Percentiles rank a stretch among this genome's conserved stretches.
Conservation (phyloP, 1,140 invertebrate species). For the Drosophila aff. region DNA sequence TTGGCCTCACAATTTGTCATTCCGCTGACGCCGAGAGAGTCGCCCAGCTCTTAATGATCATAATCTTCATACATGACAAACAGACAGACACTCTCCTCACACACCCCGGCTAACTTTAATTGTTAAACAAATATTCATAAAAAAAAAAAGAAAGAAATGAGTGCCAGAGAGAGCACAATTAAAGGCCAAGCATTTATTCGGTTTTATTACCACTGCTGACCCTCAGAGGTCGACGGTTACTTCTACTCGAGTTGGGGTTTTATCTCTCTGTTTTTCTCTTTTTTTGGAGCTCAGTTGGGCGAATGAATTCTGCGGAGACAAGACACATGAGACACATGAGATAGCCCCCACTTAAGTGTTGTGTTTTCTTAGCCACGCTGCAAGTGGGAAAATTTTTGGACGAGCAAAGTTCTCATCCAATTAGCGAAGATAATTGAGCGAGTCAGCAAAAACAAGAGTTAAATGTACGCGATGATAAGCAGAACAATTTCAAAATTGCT, state of each 20-base stretch:
- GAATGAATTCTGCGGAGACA: slow-evolving; percentile 13
- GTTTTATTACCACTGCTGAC: slow-evolving; percentile 47
- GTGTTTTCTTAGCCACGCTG: slow-evolving; percentile 29
- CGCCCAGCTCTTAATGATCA: slow-evolving; percentile 57
- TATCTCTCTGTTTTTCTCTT: slow-evolving; percentile 5
- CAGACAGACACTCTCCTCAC: slow-evolving; percentile 2
- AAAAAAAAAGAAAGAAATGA: slow-evolving; percentile 8
- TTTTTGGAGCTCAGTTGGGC: slow-evolving; percentile 34
- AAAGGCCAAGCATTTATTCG: slow-evolving; percentile 53
- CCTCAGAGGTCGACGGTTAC: slow-evolving; percentile 34
- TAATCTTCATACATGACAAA: slow-evolving; percentile 47
- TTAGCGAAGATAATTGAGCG: slow-evolving; percentile 39
- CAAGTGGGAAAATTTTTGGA: slow-evolving; percentile 29
- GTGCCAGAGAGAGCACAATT: slow-evolving; percentile 27
- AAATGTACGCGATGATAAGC: slow-evolving; percentile 17
- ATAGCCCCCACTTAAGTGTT: slow-evolving; percentile 38
- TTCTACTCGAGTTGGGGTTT: slow-evolving; percentile 17
- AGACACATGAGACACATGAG: slow-evolving; percentile 22
- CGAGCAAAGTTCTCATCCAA: slow-evolving; percentile 49
- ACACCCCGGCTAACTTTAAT: slow-evolving; percentile 38
- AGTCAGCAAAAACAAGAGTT: slow-evolving; percentile 13
- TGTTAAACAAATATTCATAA: slow-evolving; percentile 58
- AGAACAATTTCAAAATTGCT: slow-evolving; percentile 6
- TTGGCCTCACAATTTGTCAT: slow-evolving; percentile 61
- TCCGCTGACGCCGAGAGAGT: slow-evolving; percentile 34